Percentiles rank a stretch among this genome's conserved stretches.
These are phyloP conservation scores for Saccopteryx bilineata DNA, from an alignment of 2,113 vertebrate species.

Conservation along the genomic window DNA sequence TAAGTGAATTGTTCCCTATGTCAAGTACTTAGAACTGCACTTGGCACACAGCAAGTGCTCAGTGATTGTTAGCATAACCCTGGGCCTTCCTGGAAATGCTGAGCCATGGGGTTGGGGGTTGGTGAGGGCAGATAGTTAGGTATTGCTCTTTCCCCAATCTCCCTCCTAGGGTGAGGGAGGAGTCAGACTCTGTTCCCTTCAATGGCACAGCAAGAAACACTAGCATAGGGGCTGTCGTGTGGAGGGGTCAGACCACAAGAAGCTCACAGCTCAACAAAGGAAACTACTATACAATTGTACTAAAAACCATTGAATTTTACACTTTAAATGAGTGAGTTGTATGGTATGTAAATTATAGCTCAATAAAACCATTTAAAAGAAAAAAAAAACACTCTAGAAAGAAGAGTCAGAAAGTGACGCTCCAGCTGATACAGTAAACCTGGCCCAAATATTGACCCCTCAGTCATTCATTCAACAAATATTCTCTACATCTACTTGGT, in stretches of 20 bases:
- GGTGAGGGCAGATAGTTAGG: neutral
- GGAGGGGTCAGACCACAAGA: neutral
- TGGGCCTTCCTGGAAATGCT: neutral
- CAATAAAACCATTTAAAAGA: slow-evolving; percentile 1
- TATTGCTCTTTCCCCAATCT: neutral
- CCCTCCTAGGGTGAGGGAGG: neutral
- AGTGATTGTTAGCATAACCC: too few species aligned
- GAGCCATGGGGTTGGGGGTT: neutral
- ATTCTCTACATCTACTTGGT: slow-evolving; percentile 4
- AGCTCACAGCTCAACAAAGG: neutral
- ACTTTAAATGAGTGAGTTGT: neutral
- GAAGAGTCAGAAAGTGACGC: neutral
- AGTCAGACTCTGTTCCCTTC: neutral
- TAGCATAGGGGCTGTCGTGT: neutral
- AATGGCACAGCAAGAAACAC: neutral
- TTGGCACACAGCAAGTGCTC: neutral
- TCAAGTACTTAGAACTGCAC: neutral
- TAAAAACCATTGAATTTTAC: neutral
- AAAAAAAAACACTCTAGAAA: neutral
- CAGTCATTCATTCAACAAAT: slow-evolving; percentile 31
- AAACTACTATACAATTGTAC: neutral
- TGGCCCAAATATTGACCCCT: neutral
- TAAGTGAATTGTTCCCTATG: neutral
- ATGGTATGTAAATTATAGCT: neutral
- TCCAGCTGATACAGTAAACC: neutral